Evolutionary conservation across 2,113 vertebrate genomes (phyloP), one percentile per base, ranked within the genome.

Genomic region (Colistium nudipinnis): DNA sequence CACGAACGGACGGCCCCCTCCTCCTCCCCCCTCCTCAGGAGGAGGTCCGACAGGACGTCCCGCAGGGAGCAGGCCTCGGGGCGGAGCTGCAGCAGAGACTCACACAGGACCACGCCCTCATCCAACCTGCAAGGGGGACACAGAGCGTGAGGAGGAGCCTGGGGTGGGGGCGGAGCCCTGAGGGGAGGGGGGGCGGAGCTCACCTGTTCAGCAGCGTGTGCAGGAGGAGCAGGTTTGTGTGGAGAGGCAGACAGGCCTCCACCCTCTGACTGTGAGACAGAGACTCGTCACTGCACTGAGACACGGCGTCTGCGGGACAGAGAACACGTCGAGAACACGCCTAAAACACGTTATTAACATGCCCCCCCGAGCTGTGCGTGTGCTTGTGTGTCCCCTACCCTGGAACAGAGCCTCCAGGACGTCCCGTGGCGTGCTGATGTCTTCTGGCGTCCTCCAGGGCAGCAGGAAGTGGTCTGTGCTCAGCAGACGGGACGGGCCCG

Each of bases 141-240:
- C n/a, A n/a, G n/a, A n/a, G n/a, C n/a, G n/a, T n/a, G n/a, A n/a
- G n/a, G n/a, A n/a, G n/a, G n/a, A n/a, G n/a, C n/a, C n/a, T n/a
- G n/a, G n/a, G n/a, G n/a, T n/a, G n/a, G n/a, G n/a, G n/a, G n/a
- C n/a, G n/a, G n/a, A n/a, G n/a, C n/a, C n/a, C n/a, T n/a, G n/a
- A n/a, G n/a, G n/a, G n/a, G n/a, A n/a, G n/a, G n/a, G n/a, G n/a
- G n/a, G n/a, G n/a, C n/a, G n/a, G n/a, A n/a, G n/a, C 75, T 87
- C 91, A 98, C 97, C 95, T 95, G 83, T 92, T 91, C 14, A 96
- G 90, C 60, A 96, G 85, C 43, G 81, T 92, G 81, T 95, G 74
- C 54, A 98, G 90, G 63, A 84, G 69, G 70, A 98, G 89, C 83
- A 94, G 94, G 88, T 98, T 98, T 64, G 87, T 92, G 77, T 99